A percentile compares a stretch with the other conserved stretches of the same genome.
These are phyloP conservation scores for Aphrocallistes beatrix DNA, from an alignment of 37 sponge, comb jelly and placozoan species.

Conservation along the genomic window DNA sequence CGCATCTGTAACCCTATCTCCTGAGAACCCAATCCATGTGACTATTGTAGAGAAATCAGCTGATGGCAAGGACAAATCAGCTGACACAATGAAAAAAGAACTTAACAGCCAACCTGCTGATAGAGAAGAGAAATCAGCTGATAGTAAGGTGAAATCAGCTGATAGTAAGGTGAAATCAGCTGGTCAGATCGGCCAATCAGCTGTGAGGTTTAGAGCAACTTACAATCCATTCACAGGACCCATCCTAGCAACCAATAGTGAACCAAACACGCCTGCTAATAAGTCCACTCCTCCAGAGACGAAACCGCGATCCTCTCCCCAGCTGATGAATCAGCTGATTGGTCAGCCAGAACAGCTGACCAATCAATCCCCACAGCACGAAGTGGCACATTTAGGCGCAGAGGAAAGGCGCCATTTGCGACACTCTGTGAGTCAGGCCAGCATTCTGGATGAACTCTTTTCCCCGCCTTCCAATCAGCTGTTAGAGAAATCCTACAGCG, in stretches of 20 bases:
- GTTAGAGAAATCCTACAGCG: not conserved
- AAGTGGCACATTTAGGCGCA: not conserved
- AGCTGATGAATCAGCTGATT: not conserved
- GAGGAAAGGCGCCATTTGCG: not conserved
- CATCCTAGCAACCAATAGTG: not conserved
- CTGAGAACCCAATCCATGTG: not conserved
- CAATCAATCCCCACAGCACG: not conserved
- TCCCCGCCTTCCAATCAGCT: conserved; percentile 5
- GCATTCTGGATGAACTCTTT: not conserved
- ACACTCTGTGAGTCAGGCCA: not conserved
- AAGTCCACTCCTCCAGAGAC: not conserved
- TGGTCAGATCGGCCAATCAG: not conserved
- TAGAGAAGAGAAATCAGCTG: not conserved
- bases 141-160: not conserved
- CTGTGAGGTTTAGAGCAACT: too few relatives aligned
- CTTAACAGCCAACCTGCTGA: not conserved
- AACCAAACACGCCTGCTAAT: not conserved
- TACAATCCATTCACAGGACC: not conserved
- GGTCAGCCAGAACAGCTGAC: not conserved
- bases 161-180: not conserved
- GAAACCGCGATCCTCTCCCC: not conserved
- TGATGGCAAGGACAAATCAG: not conserved
- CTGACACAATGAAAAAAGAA: not conserved
- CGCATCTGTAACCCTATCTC: not conserved
- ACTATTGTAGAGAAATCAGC: too few relatives aligned